Conservation (phyloP, 2,888 invertebrate genomes). For the Asteroscopus sphinx region DNA sequence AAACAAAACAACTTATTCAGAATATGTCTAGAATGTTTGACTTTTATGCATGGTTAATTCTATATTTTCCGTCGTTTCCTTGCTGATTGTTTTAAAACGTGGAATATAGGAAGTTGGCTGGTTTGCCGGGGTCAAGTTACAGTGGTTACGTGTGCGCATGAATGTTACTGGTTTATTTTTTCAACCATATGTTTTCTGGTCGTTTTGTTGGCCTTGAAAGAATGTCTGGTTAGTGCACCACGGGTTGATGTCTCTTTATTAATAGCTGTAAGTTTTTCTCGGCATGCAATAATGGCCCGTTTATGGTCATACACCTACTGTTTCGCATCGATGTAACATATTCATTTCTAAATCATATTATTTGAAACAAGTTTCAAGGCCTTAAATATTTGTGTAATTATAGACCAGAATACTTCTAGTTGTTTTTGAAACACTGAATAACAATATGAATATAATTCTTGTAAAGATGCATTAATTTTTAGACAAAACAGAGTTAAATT, state of each 20-base stretch:
- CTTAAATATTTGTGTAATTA: slow-evolving; percentile 1
- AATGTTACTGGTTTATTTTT: slow-evolving; percentile 80
- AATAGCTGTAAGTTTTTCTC: slow-evolving; percentile 72
- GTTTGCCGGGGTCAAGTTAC: slow-evolving; percentile 67
- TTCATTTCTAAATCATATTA: slow-evolving; percentile 24
- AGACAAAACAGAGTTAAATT: slow-evolving; percentile 30
- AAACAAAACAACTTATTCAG: slow-evolving; percentile 17
- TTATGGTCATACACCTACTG: slow-evolving; percentile 45
- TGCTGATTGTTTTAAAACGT: slow-evolving; percentile 64
- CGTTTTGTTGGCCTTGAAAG: slow-evolving; percentile 86
- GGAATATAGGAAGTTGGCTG: slow-evolving; percentile 73
- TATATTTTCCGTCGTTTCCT: slow-evolving; percentile 25
- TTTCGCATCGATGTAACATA: slow-evolving; percentile 13
- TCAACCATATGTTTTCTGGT: slow-evolving; percentile 86
- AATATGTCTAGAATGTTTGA: slow-evolving; percentile 17
- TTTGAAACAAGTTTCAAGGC: slow-evolving; percentile 20
- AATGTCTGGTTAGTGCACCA: slow-evolving; percentile 82
- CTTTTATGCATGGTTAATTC: slow-evolving; percentile 23
- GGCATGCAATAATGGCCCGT: slow-evolving; percentile 39
- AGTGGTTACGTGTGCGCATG: slow-evolving; percentile 66
- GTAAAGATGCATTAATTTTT: slow-evolving; percentile 22
- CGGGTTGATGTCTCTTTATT: slow-evolving; percentile 78
- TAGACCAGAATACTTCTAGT: not conserved
- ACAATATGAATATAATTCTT: slow-evolving; percentile 26
- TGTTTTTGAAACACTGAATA: slow-evolving; percentile 21